Evolutionary conservation across 2,888 invertebrate species (phyloP), one percentile per base, ranked within the genome.

Genomic region (Diaperis boleti): DNA sequence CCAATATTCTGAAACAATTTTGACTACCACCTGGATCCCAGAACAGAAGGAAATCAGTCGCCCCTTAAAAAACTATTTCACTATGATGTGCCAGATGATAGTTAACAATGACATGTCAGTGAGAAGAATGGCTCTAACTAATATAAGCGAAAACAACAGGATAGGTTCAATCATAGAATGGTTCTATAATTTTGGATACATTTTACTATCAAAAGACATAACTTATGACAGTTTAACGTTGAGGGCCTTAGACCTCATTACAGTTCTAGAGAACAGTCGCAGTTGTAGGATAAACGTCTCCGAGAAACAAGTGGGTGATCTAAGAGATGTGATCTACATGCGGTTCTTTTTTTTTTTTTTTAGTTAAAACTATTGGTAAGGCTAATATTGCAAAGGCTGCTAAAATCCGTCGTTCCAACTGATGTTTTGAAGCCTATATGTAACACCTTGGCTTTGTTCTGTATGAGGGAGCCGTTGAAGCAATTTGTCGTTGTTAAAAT

Each of bases 161-260:
- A 86, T 87, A 15, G 87, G 87, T 0, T 86, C 86, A 0, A 85
- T 87, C 67, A 84, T 85, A 55, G 85, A 87, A 8, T 87, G 87
- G 78, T 83, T 87, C 44, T 87, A 87, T 74, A 85, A 86, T 73
- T 77, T 87, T 69, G 85, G 85, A 0, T 86, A 87, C 14, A 73
- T 87, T 33, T 83, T 87, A 1, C 74, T 88, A 0, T 87, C 85
- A 37, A 87, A 87, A 70, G 86, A 87, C 66, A 75, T 79, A 13
- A 79, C 79, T 2, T 79, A 80, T 59, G 79, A 81, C 69, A 72
- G 74, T 55, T 62, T 82, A 14, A 81, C 82, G 3, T 65, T 78
- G 22, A 73, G 76, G 45, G 81, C 78, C 79, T 71, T 88, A 69
- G 85, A 86, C 69, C 83, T 87, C 80, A 83, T 87, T 0, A 85